Percentiles rank a stretch among this genome's conserved stretches.
Conservation (phyloP, 1,140 invertebrate species). For the Psilanteris sp. region DNA sequence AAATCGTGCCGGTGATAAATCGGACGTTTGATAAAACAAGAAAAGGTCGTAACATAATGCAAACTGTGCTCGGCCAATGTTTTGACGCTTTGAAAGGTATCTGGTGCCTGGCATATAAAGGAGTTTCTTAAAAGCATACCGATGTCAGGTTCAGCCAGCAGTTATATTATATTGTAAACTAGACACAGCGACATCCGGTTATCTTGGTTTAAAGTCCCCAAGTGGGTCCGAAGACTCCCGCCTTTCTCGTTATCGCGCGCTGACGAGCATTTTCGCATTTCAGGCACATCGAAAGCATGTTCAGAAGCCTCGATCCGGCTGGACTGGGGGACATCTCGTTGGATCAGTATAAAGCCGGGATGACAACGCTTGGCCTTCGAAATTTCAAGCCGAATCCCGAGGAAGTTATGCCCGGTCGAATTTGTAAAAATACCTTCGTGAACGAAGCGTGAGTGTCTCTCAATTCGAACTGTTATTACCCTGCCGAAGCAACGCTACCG, state of each 20-base stretch:
- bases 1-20: too few relatives aligned
- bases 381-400: constrained; percentile 62
- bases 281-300: constrained; percentile 74
- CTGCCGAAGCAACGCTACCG: too few relatives aligned
- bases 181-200: constrained; percentile 25
- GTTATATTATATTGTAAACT: constrained; percentile 48
- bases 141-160: constrained; percentile 49
- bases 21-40: too few relatives aligned
- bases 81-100: constrained; percentile 48
- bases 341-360: constrained; percentile 70
- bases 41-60: too few relatives aligned
- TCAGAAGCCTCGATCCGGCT: constrained; percentile 67
- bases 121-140: constrained; percentile 56
- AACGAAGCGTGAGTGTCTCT: constrained; percentile 73
- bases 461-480: not conserved
- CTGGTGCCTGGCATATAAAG: constrained; percentile 17
- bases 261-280: constrained; percentile 42
- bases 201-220: constrained; percentile 35
- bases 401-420: constrained; percentile 54
- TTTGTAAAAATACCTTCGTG: constrained; percentile 65
- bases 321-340: constrained; percentile 65
- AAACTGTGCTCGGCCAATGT: not conserved
- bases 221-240: constrained; percentile 10
- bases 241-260: constrained; percentile 15
- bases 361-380: constrained; percentile 68